These are phyloP conservation scores for Luperina nickerlii DNA, from an alignment of 2,888 invertebrate genomes.

Conservation along the genomic window DNA sequence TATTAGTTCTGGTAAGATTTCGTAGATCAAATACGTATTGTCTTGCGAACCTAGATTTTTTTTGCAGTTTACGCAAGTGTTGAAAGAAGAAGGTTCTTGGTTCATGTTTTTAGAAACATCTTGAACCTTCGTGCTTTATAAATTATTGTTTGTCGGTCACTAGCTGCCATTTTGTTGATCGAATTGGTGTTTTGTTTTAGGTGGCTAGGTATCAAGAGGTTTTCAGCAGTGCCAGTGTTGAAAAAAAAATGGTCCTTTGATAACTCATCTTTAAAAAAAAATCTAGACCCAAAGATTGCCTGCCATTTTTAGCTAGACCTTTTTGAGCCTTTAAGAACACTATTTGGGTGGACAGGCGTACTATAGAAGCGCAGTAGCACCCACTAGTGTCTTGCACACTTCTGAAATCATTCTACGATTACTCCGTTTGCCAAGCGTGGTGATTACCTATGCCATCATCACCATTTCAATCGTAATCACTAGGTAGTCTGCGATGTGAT, in stretches of 20 bases:
- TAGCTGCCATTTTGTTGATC: background rate
- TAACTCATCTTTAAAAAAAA: background rate
- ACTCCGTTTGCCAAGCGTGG: background rate
- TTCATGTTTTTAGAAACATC: background rate
- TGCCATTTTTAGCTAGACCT: background rate
- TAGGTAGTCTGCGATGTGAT: conserved; percentile 39
- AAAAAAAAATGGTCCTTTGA: background rate
- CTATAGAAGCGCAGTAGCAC: background rate
- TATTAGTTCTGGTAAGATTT: conserved; percentile 46
- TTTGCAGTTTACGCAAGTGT: background rate
- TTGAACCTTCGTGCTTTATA: background rate
- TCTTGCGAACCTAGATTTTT: background rate
- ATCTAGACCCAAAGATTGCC: background rate
- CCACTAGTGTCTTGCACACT: background rate
- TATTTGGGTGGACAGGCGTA: background rate
- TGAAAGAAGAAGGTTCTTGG: background rate
- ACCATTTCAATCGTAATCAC: conserved; percentile 25
- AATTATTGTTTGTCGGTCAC: background rate
- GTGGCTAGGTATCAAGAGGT: too few species aligned
- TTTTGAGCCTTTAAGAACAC: background rate
- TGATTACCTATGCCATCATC: conserved; percentile 31
- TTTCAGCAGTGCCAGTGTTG: background rate
- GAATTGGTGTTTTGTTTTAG: background rate
- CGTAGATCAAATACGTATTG: conserved; percentile 6
- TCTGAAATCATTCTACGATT: conserved; percentile 12